Conservation (phyloP, 2,113 vertebrate genomes). For the Progne subis region DNA sequence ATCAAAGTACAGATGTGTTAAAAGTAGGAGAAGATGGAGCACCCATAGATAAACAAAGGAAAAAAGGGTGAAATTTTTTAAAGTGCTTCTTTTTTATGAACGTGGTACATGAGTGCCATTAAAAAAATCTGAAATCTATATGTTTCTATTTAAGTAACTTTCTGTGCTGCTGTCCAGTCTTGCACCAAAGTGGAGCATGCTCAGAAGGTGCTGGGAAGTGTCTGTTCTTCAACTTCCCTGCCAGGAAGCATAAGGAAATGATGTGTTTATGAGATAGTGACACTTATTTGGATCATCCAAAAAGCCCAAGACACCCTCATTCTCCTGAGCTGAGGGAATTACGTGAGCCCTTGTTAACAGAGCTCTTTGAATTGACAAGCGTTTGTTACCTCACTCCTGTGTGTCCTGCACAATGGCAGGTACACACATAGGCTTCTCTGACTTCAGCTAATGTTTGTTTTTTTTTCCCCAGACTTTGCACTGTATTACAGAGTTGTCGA, state of each 20-base stretch:
- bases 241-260: not conserved
- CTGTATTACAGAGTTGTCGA: not conserved
- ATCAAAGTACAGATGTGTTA: not conserved
- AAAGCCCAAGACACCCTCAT: not conserved
- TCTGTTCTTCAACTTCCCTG: not conserved
- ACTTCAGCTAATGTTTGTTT: not conserved
- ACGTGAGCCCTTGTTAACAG: not conserved
- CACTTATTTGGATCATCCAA: not conserved
- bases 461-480: not conserved
- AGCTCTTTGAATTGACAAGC: not conserved
- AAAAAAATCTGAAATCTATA: accelerated
- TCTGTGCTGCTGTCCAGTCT: not conserved
- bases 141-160: not conserved
- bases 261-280: not conserved
- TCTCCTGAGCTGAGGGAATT: not conserved
- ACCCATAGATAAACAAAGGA: not conserved
- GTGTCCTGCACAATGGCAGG: not conserved
- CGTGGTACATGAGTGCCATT: not conserved
- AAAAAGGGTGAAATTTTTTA: not conserved
- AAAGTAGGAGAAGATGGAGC: not conserved
- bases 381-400: not conserved
- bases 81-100: not conserved
- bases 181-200: not conserved
- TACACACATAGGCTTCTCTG: not conserved
- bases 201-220: not conserved